Conservation (phyloP, 1,140 invertebrate genomes). For the Leptinotarsa lineolata region DNA sequence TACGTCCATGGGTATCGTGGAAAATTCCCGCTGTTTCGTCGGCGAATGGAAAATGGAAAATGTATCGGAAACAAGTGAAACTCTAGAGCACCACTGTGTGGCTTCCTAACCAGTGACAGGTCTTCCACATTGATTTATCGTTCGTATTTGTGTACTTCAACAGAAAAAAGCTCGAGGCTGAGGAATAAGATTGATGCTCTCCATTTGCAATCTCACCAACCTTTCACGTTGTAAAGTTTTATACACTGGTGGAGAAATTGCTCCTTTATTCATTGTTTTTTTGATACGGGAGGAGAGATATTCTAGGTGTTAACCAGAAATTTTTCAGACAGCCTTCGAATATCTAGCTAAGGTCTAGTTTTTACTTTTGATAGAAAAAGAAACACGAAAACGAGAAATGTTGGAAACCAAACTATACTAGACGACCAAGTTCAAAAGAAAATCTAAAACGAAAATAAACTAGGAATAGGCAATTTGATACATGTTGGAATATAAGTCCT, state of each 20-base stretch:
- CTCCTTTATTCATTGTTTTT: constrained; percentile 1
- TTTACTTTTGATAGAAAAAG: too few relatives aligned
- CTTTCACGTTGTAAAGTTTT: not conserved
- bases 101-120: constrained; percentile 49
- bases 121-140: constrained; percentile 54
- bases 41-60: constrained; percentile 22
- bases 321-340: too few relatives aligned
- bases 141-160: constrained; percentile 52
- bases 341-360: too few relatives aligned
- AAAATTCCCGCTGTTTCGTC: constrained; percentile 6
- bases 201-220: constrained; percentile 42
- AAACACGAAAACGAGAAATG: too few relatives aligned
- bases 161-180: constrained; percentile 47
- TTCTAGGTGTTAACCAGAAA: too few relatives aligned
- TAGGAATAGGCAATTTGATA: too few relatives aligned
- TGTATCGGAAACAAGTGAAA: constrained; percentile 29
- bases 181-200: constrained; percentile 53
- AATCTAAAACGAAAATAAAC: too few relatives aligned
- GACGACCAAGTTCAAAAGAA: too few relatives aligned
- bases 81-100: constrained; percentile 29
- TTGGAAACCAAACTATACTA: too few relatives aligned
- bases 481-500: too few relatives aligned
- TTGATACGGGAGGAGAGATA: too few relatives aligned
- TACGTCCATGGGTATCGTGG: not conserved
- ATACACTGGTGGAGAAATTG: not conserved